Conservation (phyloP, 2,888 invertebrate genomes). For the Caenorhabditis uteleia region DNA sequence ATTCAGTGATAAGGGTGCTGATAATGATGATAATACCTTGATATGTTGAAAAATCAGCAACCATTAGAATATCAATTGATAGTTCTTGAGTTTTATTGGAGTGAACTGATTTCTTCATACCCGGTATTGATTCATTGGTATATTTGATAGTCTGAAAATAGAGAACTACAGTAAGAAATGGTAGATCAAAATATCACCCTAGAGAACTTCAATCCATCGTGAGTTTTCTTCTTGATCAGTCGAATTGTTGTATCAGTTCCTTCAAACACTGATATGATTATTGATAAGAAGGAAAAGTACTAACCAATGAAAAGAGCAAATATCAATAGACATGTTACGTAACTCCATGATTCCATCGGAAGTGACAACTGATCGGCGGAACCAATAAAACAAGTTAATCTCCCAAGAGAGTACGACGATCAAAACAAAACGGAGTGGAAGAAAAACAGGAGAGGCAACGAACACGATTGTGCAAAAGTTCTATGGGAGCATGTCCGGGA, state of each 20-base stretch:
- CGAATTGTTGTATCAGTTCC: slow-evolving; percentile 7
- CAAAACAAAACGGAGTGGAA: too few relatives aligned
- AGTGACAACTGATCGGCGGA: too few relatives aligned
- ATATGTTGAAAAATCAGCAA: slow-evolving; percentile 46
- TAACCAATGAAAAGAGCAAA: too few relatives aligned
- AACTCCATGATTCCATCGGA: too few relatives aligned
- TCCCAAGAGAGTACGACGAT: too few relatives aligned
- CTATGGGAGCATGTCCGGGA: too few relatives aligned
- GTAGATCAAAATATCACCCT: slow-evolving; percentile 13
- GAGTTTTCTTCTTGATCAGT: slow-evolving; percentile 20
- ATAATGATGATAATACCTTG: slow-evolving; percentile 11
- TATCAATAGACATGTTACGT: too few relatives aligned
- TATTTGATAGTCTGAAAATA: slow-evolving; percentile 26
- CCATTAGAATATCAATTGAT: slow-evolving; percentile 39
- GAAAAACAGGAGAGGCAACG: too few relatives aligned
- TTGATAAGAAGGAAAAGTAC: too few relatives aligned
- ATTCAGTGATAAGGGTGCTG: neutral
- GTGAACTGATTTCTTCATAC: slow-evolving; percentile 11
- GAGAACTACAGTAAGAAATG: neutral
- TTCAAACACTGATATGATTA: too few relatives aligned
- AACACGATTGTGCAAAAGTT: too few relatives aligned
- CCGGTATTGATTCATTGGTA: slow-evolving; percentile 18
- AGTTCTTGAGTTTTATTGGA: slow-evolving; percentile 30
- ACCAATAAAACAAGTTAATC: too few relatives aligned
- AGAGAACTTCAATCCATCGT: slow-evolving; percentile 28